A percentile compares a stretch with the other conserved stretches of the same genome.
These are phyloP conservation scores for Camponotus floridanus DNA, from an alignment of 1,140 invertebrate species.

Conservation along the genomic window DNA sequence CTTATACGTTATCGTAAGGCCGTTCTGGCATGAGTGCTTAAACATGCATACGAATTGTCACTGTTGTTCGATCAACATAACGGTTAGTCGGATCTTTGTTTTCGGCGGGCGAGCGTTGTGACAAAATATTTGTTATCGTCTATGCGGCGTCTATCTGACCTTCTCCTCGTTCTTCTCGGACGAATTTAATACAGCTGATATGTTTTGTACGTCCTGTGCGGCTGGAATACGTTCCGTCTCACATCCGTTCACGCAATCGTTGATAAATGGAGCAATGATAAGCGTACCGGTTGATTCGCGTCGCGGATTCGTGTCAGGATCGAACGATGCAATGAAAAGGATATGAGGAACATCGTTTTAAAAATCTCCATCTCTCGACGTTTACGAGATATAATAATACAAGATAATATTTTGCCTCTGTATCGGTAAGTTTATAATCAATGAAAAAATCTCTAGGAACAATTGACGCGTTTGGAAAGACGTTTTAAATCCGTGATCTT, in stretches of 20 bases:
- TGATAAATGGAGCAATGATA: constrained; percentile 47
- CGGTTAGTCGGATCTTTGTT: neutral
- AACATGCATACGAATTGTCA: neutral
- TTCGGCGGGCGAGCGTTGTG: neutral
- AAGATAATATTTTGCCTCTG: neutral
- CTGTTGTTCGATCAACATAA: neutral
- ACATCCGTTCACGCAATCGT: constrained; percentile 58
- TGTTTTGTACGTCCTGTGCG: constrained; percentile 12
- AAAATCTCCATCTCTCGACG: neutral
- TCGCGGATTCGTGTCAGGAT: constrained; percentile 19
- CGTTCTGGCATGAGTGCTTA: constrained; percentile 1
- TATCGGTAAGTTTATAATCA: constrained; percentile 4
- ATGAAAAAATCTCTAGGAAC: neutral
- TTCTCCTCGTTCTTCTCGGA: constrained; percentile 31
- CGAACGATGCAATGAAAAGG: neutral
- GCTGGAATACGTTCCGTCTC: constrained; percentile 33
- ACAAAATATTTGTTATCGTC: constrained; percentile 28
- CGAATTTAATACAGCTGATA: constrained; percentile 54
- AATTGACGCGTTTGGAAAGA: neutral
- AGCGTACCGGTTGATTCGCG: constrained; percentile 30
- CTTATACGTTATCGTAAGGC: neutral
- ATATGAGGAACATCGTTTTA: neutral
- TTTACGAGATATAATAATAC: constrained; percentile 3
- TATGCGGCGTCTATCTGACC: constrained; percentile 6
- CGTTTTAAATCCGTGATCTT: neutral